Base-by-base conservation (phyloP, 2,888 invertebrate species). In the Dendrolimus houi region DNA sequence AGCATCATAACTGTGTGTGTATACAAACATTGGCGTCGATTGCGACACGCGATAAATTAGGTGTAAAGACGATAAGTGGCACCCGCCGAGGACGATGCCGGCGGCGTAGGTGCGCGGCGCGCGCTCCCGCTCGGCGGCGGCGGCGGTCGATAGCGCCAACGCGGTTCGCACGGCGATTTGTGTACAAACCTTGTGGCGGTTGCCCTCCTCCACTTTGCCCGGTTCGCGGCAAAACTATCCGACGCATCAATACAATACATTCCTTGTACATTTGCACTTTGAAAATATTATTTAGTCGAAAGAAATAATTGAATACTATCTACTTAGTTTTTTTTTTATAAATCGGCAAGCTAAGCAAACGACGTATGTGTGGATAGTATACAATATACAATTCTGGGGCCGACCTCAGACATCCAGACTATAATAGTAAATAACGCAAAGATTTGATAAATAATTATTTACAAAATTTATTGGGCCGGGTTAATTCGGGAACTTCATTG, bases 31-130 rank as follows among this genome's bases (percentile, higher is more conserved):
- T 72, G 74, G 68, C 69, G 72, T 68, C 75, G 82, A 85, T 83
- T 75, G 81, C 80, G 78, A 74, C 79, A 75, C 79, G 84, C 86
- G 85, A 85, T 86, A 87, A 87, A 87, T 87, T 84, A 83, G 82
- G 85, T 83, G 87, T 81, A 83, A 85, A 87, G 86, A 86, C 80
- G 83, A 81, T 85, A 85, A 87, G 83, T 85, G 83, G 83, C 76
- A 29, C 29, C 29, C 29, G 29, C 29, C 29, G 47, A 10, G 47
- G 47, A 12, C 12, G 47, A 2, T 12, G 12, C 47, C 47, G 47
- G 12, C 47, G 47, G 75, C 75, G 70, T 71, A 70, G 67, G 72
- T 72, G 73, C 72, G 74, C 75, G 73, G 65, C 70, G 71, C 73
- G 71, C 68, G 72, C 74, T 70, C 66, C 65, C 65, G 70, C 68